These are phyloP conservation scores for Druceiella hillmani DNA, from an alignment of 2,888 invertebrate species.

Conservation along the genomic window DNA sequence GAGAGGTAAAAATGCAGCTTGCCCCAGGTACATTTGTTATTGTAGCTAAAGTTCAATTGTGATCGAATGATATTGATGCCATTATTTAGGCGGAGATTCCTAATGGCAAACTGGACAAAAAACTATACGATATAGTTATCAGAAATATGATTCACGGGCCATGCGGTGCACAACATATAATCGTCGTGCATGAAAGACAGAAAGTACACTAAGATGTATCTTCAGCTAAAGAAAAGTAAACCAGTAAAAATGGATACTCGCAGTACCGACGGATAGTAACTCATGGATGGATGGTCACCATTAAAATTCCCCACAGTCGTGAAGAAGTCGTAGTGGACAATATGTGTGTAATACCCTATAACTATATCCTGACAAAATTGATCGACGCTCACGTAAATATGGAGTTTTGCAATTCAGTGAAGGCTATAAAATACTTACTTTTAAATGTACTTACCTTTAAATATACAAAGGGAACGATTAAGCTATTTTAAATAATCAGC, in stretches of 20 bases:
- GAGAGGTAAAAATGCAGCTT: slow-evolving; percentile 20
- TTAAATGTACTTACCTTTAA: slow-evolving; percentile 4
- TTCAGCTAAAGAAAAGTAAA: slow-evolving; percentile 7
- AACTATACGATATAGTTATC: slow-evolving; percentile 20
- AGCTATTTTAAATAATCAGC: too few relatives aligned
- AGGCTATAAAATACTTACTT: slow-evolving; percentile 7
- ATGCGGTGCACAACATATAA: slow-evolving; percentile 9
- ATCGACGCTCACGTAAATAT: slow-evolving; percentile 26
- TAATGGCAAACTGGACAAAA: slow-evolving; percentile 22
- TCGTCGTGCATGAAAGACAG: slow-evolving; percentile 26
- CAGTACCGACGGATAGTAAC: slow-evolving; percentile 19
- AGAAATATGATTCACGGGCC: slow-evolving; percentile 9
- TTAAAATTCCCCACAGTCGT: slow-evolving; percentile 23
- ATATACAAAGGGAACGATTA: too few relatives aligned
- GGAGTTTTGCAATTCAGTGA: too few relatives aligned
- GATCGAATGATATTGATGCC: slow-evolving; percentile 29
- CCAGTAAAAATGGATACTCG: slow-evolving; percentile 3
- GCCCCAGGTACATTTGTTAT: slow-evolving; percentile 16
- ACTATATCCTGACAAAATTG: slow-evolving; percentile 21
- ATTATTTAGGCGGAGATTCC: slow-evolving; percentile 31
- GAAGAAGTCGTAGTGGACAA: slow-evolving; percentile 18
- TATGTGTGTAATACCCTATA: slow-evolving; percentile 24
- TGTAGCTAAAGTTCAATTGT: slow-evolving; percentile 29
- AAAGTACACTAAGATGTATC: slow-evolving; percentile 15
- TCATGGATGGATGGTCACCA: too few relatives aligned